Evolutionary conservation across 2,888 invertebrate species (phyloP), one percentile per base, ranked within the genome.

Genomic region (Eulithis testata): DNA sequence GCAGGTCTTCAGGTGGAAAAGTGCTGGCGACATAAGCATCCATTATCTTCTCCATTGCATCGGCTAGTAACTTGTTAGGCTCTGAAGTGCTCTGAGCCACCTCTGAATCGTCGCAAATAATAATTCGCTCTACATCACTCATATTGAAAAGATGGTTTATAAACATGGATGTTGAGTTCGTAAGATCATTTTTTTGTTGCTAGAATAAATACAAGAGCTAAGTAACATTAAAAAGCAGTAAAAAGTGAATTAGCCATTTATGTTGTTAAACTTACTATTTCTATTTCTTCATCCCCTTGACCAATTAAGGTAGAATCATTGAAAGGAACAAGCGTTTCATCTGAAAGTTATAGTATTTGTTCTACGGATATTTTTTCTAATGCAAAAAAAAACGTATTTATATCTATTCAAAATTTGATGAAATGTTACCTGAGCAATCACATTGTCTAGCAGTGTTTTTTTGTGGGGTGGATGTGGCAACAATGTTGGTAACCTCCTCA

Each of bases 101-200:
- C 57, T 79, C 79, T 44, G 71, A 65, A 31, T 86, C 83, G 45
- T 85, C 78, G 40, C 73, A 72, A 27, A 76, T 67, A 53, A 78
- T 66, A 8, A 81, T 76, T 52, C 67, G 77, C 67, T 88, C 88
- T 31, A 90, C 86, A 47, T 89, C 89, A 67, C 89, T 91, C 87
- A 90, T 88, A 58, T 91, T 89, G 69, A 91, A 91, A 49, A 91
- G 76, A 66, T 88, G 79, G 66, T 86, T 89, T 54, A 91, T 89
- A 63, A 88, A 86, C 78, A 84, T 85, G 0, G 90, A 88, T 6
- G 91, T 88, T 2, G 87, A 88, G 66, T 87, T 84, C 3, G 70
- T 79, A 44, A 84, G 68, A 50, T 86, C 86, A 52, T 76, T 74
- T 70, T 76, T 74, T 70, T 83, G 77, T 11, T 69, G 76, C 85